Evolutionary conservation across 37 sponge, comb jelly and placozoan genomes (phyloP).

Genomic region (Hormiphora californensis): DNA sequence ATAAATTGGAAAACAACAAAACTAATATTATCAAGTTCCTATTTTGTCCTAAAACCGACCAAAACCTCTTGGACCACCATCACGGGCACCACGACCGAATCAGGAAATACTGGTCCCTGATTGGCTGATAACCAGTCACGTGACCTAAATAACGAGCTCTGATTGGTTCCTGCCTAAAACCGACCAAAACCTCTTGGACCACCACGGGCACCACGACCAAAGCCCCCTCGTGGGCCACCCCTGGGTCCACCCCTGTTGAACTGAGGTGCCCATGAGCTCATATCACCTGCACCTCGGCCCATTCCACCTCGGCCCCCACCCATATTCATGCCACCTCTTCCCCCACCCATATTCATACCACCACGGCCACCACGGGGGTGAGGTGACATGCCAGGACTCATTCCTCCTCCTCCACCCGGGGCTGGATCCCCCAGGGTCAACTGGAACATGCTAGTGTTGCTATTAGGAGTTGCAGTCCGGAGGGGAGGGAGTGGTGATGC

Average conservation of each 20-base stretch:
- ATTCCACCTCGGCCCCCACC: neutral
- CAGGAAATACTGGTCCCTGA: too few relatives aligned
- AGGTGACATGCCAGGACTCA: neutral
- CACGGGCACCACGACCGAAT: neutral
- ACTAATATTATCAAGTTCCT: too few relatives aligned
- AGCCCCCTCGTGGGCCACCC: neutral
- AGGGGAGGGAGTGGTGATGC: conserved; percentile 12
- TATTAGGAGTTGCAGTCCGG: neutral
- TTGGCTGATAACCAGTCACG: too few relatives aligned
- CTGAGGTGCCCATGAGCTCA: conserved; percentile 1
- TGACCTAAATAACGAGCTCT: too few relatives aligned
- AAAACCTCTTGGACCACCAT: neutral
- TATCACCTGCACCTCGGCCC: neutral
- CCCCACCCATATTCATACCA: neutral
- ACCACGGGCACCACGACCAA: conserved; percentile 6
- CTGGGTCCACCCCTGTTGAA: conserved; percentile 34
- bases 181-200: neutral
- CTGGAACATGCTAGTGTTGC: conserved; percentile 50
- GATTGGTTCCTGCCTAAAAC: too few relatives aligned
- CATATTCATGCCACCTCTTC: conserved; percentile 9
- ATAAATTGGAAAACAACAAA: too few relatives aligned
- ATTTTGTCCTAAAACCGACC: too few relatives aligned
- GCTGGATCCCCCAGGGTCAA: neutral
- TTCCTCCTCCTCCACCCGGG: too few relatives aligned
- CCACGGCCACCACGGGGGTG: neutral